Evolutionary conservation across 2,113 vertebrate species (phyloP).

Genomic region (Vulpes ferrilata): DNA sequence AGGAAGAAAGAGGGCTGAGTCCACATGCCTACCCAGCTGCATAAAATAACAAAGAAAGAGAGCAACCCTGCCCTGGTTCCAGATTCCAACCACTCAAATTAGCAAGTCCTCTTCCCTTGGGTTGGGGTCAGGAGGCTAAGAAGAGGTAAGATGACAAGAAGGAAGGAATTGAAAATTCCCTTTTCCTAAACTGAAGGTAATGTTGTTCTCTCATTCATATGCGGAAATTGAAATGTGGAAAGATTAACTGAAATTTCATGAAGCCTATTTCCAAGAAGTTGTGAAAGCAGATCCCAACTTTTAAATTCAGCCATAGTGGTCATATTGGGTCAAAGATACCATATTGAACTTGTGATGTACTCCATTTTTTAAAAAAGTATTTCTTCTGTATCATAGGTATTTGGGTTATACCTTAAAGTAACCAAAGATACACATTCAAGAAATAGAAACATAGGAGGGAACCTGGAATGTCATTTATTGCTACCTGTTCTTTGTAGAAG

Average conservation of each 20-base stretch:
- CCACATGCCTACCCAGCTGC: not conserved
- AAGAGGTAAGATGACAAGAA: not conserved
- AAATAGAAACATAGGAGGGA: not conserved
- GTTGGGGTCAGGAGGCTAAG: not conserved
- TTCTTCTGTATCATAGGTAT: not conserved
- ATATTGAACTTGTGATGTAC: not conserved
- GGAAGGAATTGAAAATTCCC: not conserved
- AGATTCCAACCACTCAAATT: not conserved
- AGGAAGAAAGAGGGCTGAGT: not conserved
- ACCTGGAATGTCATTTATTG: not conserved
- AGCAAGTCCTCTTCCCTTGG: not conserved
- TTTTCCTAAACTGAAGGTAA: not conserved
- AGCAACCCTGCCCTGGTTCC: not conserved
- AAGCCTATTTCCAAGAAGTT: not conserved
- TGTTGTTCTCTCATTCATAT: not conserved
- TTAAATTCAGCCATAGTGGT: not conserved
- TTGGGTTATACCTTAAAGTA: conserved; percentile 11
- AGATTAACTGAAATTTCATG: not conserved
- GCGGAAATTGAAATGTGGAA: not conserved
- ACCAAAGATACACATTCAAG: not conserved
- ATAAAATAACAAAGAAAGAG: not conserved
- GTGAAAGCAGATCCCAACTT: not conserved
- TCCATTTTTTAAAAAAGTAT: not conserved
- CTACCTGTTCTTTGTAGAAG: not conserved
- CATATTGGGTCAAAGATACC: not conserved